Base-by-base conservation (phyloP, 2,888 invertebrate species). In the Drosophila borborema region DNA sequence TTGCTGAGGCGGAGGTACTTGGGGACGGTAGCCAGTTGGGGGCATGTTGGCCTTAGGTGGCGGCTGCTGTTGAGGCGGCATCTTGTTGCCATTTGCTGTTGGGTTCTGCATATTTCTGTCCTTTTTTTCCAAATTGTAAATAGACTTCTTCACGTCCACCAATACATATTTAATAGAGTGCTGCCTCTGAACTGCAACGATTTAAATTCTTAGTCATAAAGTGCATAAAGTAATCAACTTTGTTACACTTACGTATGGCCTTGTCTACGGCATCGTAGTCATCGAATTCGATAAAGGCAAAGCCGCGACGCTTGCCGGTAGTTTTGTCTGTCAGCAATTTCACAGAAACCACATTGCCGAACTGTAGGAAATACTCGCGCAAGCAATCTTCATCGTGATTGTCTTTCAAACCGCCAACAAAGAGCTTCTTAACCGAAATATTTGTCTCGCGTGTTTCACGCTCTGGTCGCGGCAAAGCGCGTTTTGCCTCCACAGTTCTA, bases 231-330 rank as follows among this genome's bases (percentile, higher is more conserved):
- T 20, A 36, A 14, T 53, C 41, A 0, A 8, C 0, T 86, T 56
- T 12, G 9, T 6, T 31, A n/a, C 16, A 96, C 97, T 96, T 94
- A 98, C 98, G 95, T 89, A 98, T 97, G 91, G 98, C 96, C 94
- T 98, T 99, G 92, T 99, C 99, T 59, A 99, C 99, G 1, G 98
- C 96, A 94, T 99, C 99, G 92, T 99, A 98, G 92, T 99, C 99
- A 91, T 98, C 98, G 93, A 98, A 99, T 92, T 98, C 98, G 43
- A 99, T 96, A 93, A 99, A 99, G 28, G 97, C 99, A 93, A 99
- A 99, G 5, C 99, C 99, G 73, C 99, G 95, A 85, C 97, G 97
- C 93, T 98, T 98, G 41, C 98, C 98, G 2, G 97, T 97, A 34
- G 97, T 97, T 87, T 98, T 98, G 91, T 99, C 98, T 0, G 96